phyloP scores from a whole-genome alignment of 2,888 invertebrate species.

The Anorthoa munda region DNA sequence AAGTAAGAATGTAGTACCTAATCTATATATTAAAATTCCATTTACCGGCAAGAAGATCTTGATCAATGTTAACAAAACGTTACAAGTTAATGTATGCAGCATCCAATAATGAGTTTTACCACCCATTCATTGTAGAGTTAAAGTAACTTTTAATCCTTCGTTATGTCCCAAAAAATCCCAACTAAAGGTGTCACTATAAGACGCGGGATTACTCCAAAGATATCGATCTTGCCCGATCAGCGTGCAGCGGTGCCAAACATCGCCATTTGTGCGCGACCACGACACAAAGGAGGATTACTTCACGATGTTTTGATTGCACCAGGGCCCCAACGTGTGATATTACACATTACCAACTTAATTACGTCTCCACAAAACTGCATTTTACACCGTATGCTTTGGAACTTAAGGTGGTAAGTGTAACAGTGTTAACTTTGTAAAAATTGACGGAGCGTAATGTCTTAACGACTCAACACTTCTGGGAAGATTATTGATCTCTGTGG shows the following conservation, averaged over 20 bases:
- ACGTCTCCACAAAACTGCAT: constrained; percentile 18
- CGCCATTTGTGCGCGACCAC: constrained; percentile 78
- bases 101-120: not conserved
- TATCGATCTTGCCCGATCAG: constrained; percentile 77
- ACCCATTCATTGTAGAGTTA: not conserved
- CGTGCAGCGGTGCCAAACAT: constrained; percentile 69
- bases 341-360: constrained; percentile 50
- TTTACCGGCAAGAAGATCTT: constrained; percentile 7
- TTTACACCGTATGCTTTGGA: constrained; percentile 57
- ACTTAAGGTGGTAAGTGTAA: constrained; percentile 41
- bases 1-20: not conserved
- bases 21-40: not conserved
- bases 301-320: constrained; percentile 86
- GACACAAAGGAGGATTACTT: constrained; percentile 82
- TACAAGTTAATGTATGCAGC: not conserved
- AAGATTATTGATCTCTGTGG: constrained; percentile 72
- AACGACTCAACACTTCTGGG: constrained; percentile 82
- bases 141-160: not conserved
- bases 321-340: constrained; percentile 72
- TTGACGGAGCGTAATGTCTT: constrained; percentile 81
- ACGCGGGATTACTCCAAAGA: constrained; percentile 79
- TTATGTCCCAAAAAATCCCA: constrained; percentile 37
- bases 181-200: constrained; percentile 63
- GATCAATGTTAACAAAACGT: not conserved
- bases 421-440: constrained; percentile 65